A percentile compares a stretch with the other conserved stretches of the same genome.
These are phyloP conservation scores for Epinotia demarniana DNA, from an alignment of 2,888 invertebrate species.

Conservation along the genomic window DNA sequence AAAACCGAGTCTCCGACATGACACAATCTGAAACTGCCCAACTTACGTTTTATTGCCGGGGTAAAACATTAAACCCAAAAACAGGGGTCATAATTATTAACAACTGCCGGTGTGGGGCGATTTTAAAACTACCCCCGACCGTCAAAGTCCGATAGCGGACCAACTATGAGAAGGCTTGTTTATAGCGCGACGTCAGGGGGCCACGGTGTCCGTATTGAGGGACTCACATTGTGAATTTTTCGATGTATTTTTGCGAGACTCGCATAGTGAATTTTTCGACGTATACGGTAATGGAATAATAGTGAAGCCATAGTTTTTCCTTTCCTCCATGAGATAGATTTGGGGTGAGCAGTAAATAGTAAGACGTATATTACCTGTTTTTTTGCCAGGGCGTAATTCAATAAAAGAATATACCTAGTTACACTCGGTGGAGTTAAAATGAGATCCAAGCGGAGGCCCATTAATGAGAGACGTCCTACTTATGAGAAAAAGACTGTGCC, in stretches of 20 bases:
- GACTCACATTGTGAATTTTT: slow-evolving; percentile 37
- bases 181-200: slow-evolving; percentile 73
- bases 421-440: no score
- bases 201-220: slow-evolving; percentile 58
- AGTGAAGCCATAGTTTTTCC: no score
- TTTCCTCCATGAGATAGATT: no score
- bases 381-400: no score
- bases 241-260: slow-evolving; percentile 49
- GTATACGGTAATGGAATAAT: no score
- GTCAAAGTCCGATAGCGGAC: slow-evolving; percentile 75
- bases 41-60: slow-evolving; percentile 42
- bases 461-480: no score
- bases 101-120: slow-evolving; percentile 62
- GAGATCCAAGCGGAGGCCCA: no score
- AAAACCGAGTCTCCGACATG: slow-evolving; percentile 36
- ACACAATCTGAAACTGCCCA: slow-evolving; percentile 39
- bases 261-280: not conserved
- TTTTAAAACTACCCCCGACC: slow-evolving; percentile 74
- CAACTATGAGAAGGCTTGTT: slow-evolving; percentile 78
- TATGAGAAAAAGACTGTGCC: no score
- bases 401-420: no score
- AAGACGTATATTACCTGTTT: no score
- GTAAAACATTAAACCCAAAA: slow-evolving; percentile 43
- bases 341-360: no score
- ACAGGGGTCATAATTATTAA: slow-evolving; percentile 68